Evolutionary conservation across 2,797 vertebrate species (phyloP).

Genomic region (Myotis daubentonii): DNA sequence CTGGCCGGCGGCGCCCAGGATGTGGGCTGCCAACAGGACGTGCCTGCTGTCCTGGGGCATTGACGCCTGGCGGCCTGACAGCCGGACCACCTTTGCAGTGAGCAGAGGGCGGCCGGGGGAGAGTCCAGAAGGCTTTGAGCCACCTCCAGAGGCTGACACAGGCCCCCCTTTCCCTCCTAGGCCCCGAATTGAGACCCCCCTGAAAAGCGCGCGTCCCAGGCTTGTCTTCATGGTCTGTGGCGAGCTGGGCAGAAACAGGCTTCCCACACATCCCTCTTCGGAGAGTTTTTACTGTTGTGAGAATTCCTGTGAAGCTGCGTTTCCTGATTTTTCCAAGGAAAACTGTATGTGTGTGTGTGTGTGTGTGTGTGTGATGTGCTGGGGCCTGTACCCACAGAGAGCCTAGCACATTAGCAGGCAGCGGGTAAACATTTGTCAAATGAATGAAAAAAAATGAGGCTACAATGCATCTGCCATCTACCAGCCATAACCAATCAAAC

Average conservation of each 20-base stretch:
- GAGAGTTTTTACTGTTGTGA: background rate
- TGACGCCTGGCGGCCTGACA: background rate
- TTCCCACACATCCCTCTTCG: background rate
- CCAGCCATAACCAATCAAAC: background rate
- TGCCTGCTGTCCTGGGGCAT: background rate
- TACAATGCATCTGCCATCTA: background rate
- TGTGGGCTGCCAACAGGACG: background rate
- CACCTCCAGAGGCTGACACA: background rate
- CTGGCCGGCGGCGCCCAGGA: fast-evolving
- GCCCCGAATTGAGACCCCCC: background rate
- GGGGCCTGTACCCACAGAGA: background rate
- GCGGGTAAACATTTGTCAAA: background rate
- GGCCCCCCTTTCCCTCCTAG: background rate
- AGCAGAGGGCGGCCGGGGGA: background rate
- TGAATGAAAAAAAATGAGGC: background rate
- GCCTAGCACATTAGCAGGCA: background rate
- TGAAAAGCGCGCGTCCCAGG: background rate
- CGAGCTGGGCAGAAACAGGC: background rate
- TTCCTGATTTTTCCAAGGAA: conserved; percentile 2
- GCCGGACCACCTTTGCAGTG: background rate
- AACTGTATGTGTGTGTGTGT: background rate
- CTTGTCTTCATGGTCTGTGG: background rate
- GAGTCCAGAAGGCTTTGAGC: background rate
- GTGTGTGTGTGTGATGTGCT: background rate
- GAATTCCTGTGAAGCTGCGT: background rate